phyloP scores from a whole-genome alignment of 2,888 invertebrate species.

The Caenorhabditis plicata region DNA sequence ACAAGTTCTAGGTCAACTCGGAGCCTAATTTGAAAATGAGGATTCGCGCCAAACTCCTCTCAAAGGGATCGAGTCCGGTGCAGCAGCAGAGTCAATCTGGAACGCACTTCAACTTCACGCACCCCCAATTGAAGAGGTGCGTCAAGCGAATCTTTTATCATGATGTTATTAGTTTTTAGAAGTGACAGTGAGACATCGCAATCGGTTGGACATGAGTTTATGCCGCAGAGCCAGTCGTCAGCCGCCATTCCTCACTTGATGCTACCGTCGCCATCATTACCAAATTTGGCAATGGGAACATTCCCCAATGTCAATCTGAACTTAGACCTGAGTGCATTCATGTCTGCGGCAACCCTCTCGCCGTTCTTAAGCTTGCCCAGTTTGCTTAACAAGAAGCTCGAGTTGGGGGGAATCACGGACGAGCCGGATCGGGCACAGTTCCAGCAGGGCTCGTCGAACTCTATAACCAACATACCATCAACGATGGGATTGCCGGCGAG shows the following conservation, averaged over 20 bases:
- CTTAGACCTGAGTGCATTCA: slow-evolving; percentile 44
- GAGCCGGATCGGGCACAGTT: no score
- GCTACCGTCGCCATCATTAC: slow-evolving; percentile 59
- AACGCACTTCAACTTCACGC: slow-evolving; percentile 38
- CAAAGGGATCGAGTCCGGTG: slow-evolving; percentile 54
- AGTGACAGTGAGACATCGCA: slow-evolving; percentile 41
- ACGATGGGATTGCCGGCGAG: slow-evolving; percentile 27
- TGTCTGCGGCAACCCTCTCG: slow-evolving; percentile 48
- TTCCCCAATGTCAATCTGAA: slow-evolving; percentile 10
- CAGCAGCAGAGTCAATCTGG: slow-evolving; percentile 23
- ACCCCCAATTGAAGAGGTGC: slow-evolving; percentile 32
- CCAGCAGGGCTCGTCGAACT: not conserved
- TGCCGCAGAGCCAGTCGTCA: slow-evolving; percentile 10
- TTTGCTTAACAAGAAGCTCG: slow-evolving; percentile 53
- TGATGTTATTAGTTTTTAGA: slow-evolving; percentile 15
- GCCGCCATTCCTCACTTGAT: slow-evolving; percentile 38
- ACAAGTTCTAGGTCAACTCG: no score
- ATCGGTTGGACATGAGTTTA: slow-evolving; percentile 9
- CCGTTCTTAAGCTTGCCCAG: slow-evolving; percentile 63
- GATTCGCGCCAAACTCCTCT: slow-evolving; percentile 59
- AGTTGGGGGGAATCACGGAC: slow-evolving; percentile 37
- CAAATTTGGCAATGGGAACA: slow-evolving; percentile 51
- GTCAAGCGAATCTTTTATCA: not conserved
- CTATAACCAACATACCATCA: slow-evolving; percentile 3
- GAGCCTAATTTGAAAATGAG: slow-evolving; percentile 66